These are phyloP conservation scores for Cyclophora punctaria DNA, from an alignment of 2,888 invertebrate species.

Conservation along the genomic window DNA sequence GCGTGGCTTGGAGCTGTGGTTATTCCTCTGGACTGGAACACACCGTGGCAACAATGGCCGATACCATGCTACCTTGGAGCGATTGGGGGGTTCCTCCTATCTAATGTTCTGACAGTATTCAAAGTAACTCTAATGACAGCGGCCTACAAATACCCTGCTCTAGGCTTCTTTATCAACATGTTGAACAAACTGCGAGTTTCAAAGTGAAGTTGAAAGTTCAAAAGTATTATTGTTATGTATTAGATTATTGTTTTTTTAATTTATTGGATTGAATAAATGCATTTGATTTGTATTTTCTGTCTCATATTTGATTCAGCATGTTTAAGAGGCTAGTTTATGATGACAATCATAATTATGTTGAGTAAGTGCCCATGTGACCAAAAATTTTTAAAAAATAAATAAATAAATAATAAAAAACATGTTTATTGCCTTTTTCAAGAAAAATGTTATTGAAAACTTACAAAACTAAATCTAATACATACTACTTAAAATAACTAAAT, in stretches of 20 bases:
- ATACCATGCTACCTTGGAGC: slow-evolving; percentile 83
- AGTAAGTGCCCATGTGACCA: too few relatives aligned
- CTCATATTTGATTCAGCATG: too few relatives aligned
- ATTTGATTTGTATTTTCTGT: background rate
- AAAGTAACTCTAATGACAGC: slow-evolving; percentile 53
- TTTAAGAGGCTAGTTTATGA: too few relatives aligned
- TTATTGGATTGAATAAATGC: slow-evolving; percentile 1
- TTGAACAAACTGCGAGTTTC: slow-evolving; percentile 41
- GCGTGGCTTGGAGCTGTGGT: slow-evolving; percentile 90
- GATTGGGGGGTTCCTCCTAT: slow-evolving; percentile 74
- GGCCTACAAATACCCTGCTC: slow-evolving; percentile 48
- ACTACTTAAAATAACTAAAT: too few relatives aligned
- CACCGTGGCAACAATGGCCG: slow-evolving; percentile 90
- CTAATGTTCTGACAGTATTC: slow-evolving; percentile 71
- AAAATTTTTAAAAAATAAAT: too few relatives aligned
- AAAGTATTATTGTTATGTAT: slow-evolving; percentile 8
- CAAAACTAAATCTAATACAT: too few relatives aligned
- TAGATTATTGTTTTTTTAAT: slow-evolving; percentile 7
- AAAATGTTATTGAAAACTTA: too few relatives aligned
- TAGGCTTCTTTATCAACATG: slow-evolving; percentile 44
- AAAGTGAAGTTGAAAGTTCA: slow-evolving; percentile 25
- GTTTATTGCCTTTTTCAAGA: too few relatives aligned
- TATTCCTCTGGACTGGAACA: slow-evolving; percentile 93
- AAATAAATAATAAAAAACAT: too few relatives aligned
- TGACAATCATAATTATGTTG: too few relatives aligned